A percentile compares a stretch with the other conserved stretches of the same genome.
Evolutionary conservation across 2,888 invertebrate species (phyloP).

Genomic region (Dermolepida albohirtum): DNA sequence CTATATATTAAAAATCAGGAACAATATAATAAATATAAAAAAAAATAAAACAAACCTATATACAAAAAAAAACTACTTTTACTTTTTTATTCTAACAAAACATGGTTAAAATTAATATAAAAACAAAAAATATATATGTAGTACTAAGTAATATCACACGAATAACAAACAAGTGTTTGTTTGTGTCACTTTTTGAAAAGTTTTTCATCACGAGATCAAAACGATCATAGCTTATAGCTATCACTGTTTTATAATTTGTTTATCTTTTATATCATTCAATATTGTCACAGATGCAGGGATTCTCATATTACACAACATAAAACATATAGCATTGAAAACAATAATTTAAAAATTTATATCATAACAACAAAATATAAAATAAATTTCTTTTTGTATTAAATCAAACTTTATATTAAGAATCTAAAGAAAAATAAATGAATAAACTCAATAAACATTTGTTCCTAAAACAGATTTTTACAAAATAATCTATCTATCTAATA

Average conservation of each 20-base stretch:
- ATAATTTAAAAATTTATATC: conserved; percentile 34
- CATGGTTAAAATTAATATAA: conserved; percentile 53
- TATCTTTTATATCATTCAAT: conserved; percentile 35
- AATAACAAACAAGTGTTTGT: conserved; percentile 61
- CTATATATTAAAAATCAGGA: conserved; percentile 59
- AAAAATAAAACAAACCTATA: conserved; percentile 59
- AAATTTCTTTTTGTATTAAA: conserved; percentile 11
- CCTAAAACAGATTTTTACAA: neutral
- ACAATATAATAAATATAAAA: conserved; percentile 65
- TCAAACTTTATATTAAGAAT: conserved; percentile 12
- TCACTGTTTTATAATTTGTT: conserved; percentile 47
- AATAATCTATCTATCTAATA: no score
- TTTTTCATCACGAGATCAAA: conserved; percentile 64
- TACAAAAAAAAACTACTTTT: conserved; percentile 52
- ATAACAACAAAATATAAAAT: conserved; percentile 31
- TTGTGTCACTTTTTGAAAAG: conserved; percentile 59
- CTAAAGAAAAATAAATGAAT: conserved; percentile 16
- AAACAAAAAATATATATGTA: conserved; percentile 61
- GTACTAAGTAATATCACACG: conserved; percentile 68
- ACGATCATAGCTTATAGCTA: conserved; percentile 56
- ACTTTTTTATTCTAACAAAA: conserved; percentile 49
- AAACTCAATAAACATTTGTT: conserved; percentile 12
- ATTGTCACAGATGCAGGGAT: conserved; percentile 38
- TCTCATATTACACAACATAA: conserved; percentile 33
- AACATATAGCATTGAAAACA: conserved; percentile 26